phyloP scores from a whole-genome alignment of 2,888 invertebrate species.

The Tigriopus californicus region DNA sequence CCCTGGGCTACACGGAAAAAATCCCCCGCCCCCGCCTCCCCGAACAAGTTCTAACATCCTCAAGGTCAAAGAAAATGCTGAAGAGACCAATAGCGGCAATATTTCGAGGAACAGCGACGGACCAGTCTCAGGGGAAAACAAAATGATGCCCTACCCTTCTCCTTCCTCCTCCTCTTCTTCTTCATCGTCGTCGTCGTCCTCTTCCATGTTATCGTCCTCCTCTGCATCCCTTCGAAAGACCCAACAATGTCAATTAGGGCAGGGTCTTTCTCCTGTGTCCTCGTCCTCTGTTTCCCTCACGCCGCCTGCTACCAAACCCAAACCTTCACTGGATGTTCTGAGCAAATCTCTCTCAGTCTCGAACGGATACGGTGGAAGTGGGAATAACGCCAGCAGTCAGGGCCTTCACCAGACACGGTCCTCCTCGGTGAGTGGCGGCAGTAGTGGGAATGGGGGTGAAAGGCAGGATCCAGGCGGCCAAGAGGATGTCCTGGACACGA shows the following conservation, averaged over 20 bases:
- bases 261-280: no score
- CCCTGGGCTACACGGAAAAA: no score
- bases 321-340: not conserved
- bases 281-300: no score
- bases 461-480: no score
- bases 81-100: not conserved
- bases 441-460: no score
- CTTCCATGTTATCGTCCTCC: not conserved
- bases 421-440: no score
- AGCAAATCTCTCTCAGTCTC: not conserved
- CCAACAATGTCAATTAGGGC: not conserved
- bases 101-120: no score
- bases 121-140: no score
- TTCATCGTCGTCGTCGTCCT: not conserved
- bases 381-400: no score
- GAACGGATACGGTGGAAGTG: not conserved
- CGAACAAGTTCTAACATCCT: constrained; percentile 47
- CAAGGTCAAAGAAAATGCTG: not conserved
- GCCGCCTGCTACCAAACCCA: constrained; percentile 1
- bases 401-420: no score
- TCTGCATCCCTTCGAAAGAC: not conserved
- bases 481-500: constrained; percentile 44
- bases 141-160: no score
- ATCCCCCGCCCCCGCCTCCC: constrained; percentile 77
- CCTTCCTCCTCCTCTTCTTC: not conserved